Percentiles rank a stretch among this genome's conserved stretches.
Conservation (phyloP, 2,113 vertebrate genomes). For the Microtus montanus region DNA sequence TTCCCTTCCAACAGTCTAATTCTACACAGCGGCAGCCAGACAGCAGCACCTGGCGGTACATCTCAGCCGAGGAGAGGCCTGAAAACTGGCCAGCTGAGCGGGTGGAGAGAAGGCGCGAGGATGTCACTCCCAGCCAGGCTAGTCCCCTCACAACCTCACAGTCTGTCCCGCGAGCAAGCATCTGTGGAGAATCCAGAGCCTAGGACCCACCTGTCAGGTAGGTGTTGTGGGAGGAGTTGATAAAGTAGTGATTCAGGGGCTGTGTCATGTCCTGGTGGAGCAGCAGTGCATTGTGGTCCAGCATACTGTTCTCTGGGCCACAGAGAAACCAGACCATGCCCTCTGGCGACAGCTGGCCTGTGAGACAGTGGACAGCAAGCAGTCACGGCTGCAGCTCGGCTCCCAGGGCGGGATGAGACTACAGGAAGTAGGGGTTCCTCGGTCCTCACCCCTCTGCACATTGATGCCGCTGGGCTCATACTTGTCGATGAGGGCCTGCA, state of each 20-base stretch:
- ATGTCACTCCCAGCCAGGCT: background rate
- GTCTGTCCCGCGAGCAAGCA: background rate
- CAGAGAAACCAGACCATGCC: conserved; percentile 94
- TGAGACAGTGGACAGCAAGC: background rate
- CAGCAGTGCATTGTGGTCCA: conserved; percentile 90
- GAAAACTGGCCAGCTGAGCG: conserved; percentile 95
- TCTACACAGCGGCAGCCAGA: conserved; percentile 97
- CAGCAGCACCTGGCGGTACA: conserved; percentile 97
- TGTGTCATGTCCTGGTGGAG: conserved; percentile 95
- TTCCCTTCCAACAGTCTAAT: conserved; percentile 99
- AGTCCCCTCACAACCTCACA: fast-evolving
- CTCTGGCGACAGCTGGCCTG: conserved; percentile 95
- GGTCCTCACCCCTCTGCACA: conserved; percentile 91
- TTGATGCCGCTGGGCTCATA: conserved; percentile 92
- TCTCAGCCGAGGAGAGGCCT: conserved; percentile 95
- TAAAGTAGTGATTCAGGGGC: conserved; percentile 94
- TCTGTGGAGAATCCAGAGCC: background rate
- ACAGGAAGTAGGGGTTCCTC: fast-evolving
- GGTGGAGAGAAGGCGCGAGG: too few relatives aligned
- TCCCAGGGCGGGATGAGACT: fast-evolving
- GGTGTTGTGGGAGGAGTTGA: conserved; percentile 99
- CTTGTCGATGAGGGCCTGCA: conserved; percentile 95
- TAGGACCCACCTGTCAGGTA: conserved; percentile 92
- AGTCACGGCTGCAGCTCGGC: background rate
- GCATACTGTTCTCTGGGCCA: conserved; percentile 92